These are phyloP conservation scores for Sitta europaea DNA, from an alignment of 2,113 vertebrate genomes.

Conservation along the genomic window DNA sequence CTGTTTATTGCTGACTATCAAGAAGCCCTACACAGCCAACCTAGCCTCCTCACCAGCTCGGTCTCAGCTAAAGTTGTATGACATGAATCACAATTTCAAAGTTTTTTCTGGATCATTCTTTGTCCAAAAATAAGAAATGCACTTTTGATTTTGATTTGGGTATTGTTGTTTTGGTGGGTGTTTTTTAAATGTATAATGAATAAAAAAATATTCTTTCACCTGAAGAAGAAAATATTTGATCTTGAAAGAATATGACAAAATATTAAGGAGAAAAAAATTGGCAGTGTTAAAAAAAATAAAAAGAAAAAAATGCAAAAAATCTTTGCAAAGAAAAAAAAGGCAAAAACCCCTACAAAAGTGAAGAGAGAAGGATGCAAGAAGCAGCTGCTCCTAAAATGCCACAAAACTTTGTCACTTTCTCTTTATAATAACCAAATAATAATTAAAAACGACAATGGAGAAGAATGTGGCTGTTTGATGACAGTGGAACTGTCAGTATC, in stretches of 20 bases:
- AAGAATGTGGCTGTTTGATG: not conserved
- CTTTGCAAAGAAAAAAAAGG: too few relatives aligned
- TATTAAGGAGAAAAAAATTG: not conserved
- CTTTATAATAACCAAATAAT: not conserved
- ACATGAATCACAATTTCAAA: not conserved
- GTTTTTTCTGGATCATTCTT: not conserved
- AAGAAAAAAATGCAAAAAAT: not conserved
- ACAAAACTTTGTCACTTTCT: not conserved
- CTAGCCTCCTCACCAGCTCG: not conserved
- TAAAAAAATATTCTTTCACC: not conserved
- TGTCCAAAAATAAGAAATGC: not conserved
- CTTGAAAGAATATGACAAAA: not conserved
- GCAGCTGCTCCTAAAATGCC: not conserved
- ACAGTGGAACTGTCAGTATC: not conserved
- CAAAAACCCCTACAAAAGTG: rapidly evolving
- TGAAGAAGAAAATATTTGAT: not conserved
- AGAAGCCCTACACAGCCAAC: not conserved
- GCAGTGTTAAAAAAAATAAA: not conserved
- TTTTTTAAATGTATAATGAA: not conserved
- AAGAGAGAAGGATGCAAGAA: not conserved
- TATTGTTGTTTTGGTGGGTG: not conserved
- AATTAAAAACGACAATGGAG: not conserved
- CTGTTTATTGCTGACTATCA: not conserved
- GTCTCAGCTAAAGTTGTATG: not conserved
- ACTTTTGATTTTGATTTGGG: not conserved